A percentile compares a stretch with the other conserved stretches of the same genome.
Evolutionary conservation across 2,888 invertebrate species (phyloP).

Genomic region (Miltochrista miniata): DNA sequence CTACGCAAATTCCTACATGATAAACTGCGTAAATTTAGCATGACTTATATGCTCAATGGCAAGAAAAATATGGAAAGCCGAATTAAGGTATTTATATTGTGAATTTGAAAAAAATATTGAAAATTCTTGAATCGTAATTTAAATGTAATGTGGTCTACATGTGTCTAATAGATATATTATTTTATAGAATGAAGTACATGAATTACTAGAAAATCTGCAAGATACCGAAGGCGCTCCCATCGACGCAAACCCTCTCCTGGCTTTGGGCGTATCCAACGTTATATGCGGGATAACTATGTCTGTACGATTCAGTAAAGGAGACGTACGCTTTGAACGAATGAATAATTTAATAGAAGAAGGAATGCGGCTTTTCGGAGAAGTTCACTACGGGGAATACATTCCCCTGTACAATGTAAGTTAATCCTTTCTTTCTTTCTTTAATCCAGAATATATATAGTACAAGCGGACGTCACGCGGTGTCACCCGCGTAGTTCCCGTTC

Average conservation of each 20-base stretch:
- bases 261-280: constrained; percentile 94
- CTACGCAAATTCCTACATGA: constrained; percentile 93
- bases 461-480: no score
- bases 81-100: constrained; percentile 87
- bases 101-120: no score
- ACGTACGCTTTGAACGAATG: constrained; percentile 89
- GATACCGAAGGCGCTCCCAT: constrained; percentile 86
- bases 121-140: not conserved
- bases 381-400: constrained; percentile 92
- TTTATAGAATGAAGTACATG: constrained; percentile 88
- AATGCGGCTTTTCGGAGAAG: constrained; percentile 92
- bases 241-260: constrained; percentile 89
- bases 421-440: not conserved
- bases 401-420: constrained; percentile 87
- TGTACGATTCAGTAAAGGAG: constrained; percentile 91
- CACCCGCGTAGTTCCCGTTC: no score
- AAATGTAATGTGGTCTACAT: not conserved
- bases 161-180: constrained; percentile 23
- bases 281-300: constrained; percentile 96
- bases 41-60: constrained; percentile 92
- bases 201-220: constrained; percentile 87
- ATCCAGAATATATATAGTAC: no score
- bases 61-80: constrained; percentile 92
- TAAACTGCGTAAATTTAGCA: constrained; percentile 92
- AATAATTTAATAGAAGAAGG: constrained; percentile 96